A percentile compares a stretch with the other conserved stretches of the same genome.
Evolutionary conservation across 2,797 vertebrate genomes (phyloP).

Genomic region (Aplochiton taeniatus): DNA sequence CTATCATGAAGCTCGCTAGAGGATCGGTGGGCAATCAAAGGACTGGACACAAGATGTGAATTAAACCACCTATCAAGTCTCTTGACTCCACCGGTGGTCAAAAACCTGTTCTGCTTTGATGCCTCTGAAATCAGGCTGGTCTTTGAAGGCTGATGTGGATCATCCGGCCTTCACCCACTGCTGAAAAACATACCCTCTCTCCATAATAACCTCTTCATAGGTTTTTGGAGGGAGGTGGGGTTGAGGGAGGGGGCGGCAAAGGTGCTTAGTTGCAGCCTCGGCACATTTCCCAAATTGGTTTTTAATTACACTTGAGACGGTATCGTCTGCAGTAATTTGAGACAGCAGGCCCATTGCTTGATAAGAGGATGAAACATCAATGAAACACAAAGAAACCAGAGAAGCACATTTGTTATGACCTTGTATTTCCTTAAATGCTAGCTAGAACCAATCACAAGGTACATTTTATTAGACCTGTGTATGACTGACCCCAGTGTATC

Average conservation of each 20-base stretch:
- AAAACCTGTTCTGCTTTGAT: background rate
- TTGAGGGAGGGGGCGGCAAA: constrained; percentile 67
- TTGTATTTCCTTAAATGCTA: background rate
- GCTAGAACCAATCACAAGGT: too few relatives aligned
- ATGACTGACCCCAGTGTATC: too few relatives aligned
- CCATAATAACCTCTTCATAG: constrained; percentile 77
- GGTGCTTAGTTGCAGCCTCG: constrained; percentile 75
- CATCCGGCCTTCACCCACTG: constrained; percentile 58
- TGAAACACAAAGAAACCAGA: constrained; percentile 54
- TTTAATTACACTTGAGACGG: constrained; percentile 88
- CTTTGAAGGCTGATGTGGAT: background rate
- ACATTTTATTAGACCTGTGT: too few relatives aligned
- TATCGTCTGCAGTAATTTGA: constrained; percentile 84
- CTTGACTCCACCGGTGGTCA: background rate
- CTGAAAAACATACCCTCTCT: constrained; percentile 77
- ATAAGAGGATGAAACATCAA: constrained; percentile 76
- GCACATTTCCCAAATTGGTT: constrained; percentile 84
- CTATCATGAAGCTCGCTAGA: too few relatives aligned
- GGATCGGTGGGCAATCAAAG: background rate
- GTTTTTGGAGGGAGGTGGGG: constrained; percentile 47
- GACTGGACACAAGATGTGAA: background rate
- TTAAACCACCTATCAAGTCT: background rate
- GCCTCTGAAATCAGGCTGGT: background rate
- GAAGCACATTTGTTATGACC: constrained; percentile 42
- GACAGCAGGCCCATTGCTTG: constrained; percentile 79